A percentile compares a stretch with the other conserved stretches of the same genome.
These are phyloP conservation scores for Poliocrania exsul DNA, from an alignment of 2,797 vertebrate species.

Conservation along the genomic window DNA sequence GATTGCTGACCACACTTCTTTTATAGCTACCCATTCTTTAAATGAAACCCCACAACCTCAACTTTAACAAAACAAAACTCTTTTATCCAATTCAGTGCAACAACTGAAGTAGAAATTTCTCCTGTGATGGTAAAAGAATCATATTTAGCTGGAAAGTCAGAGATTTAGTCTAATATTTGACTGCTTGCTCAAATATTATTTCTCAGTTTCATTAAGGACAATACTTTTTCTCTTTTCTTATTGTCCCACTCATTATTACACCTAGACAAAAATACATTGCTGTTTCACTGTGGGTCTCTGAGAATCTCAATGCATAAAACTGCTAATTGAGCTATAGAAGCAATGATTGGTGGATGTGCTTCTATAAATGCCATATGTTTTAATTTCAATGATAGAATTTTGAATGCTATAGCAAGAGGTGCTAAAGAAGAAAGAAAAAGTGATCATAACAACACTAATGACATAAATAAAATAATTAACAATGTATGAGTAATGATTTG, in stretches of 20 bases:
- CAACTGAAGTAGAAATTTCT: neutral
- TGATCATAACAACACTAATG: neutral
- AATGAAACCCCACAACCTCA: neutral
- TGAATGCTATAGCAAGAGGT: neutral
- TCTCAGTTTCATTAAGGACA: neutral
- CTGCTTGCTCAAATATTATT: neutral
- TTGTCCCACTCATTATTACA: neutral
- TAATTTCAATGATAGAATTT: neutral
- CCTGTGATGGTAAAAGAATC: neutral
- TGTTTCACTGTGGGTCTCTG: neutral
- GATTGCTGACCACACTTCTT: neutral
- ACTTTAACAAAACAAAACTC: neutral
- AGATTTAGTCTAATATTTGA: neutral
- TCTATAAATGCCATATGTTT: neutral
- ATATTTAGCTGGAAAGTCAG: neutral
- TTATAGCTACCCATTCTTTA: neutral
- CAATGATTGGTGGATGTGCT: neutral
- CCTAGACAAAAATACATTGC: neutral
- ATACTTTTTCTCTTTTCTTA: neutral
- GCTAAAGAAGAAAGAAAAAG: neutral
- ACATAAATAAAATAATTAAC: neutral
- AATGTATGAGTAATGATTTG: neutral
- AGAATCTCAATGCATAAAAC: neutral
- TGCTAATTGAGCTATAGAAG: neutral
- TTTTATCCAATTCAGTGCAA: neutral